Evolutionary conservation across 2,113 vertebrate species (phyloP).

Genomic region (Laticauda laticaudata): DNA sequence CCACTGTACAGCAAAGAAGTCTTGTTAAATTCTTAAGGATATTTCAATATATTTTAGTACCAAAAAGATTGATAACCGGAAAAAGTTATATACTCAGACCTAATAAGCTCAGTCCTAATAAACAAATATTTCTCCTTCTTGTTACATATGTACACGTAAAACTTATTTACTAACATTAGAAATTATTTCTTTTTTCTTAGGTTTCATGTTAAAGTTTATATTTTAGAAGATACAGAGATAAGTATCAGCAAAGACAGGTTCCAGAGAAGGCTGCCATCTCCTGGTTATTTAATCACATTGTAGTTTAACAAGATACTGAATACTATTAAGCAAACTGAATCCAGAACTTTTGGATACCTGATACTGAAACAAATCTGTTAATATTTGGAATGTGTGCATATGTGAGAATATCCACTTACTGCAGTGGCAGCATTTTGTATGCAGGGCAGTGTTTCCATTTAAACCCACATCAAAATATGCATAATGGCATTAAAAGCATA

Average conservation of each 20-base stretch:
- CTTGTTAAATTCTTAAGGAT: neutral
- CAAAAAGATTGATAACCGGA: neutral
- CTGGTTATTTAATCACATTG: slow-evolving; percentile 38
- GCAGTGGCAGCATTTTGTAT: neutral
- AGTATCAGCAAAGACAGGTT: slow-evolving; percentile 21
- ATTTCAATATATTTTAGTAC: neutral
- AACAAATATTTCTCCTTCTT: neutral
- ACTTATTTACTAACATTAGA: neutral
- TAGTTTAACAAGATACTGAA: neutral
- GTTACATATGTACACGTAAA: neutral
- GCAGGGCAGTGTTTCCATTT: neutral
- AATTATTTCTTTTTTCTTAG: neutral
- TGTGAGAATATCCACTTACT: neutral
- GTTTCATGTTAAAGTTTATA: slow-evolving; percentile 8
- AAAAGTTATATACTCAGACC: neutral
- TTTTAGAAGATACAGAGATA: slow-evolving; percentile 5
- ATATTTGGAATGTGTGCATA: neutral
- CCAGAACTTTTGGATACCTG: neutral
- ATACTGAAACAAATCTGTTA: neutral
- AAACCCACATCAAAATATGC: neutral
- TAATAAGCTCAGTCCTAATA: neutral
- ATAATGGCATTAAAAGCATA: neutral
- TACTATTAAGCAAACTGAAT: neutral
- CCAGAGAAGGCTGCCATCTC: slow-evolving; percentile 57
- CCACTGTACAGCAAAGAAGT: neutral